A percentile compares a stretch with the other conserved stretches of the same genome.
phyloP scores from a whole-genome alignment of 2,888 invertebrate species.

The Morpho achilles region DNA sequence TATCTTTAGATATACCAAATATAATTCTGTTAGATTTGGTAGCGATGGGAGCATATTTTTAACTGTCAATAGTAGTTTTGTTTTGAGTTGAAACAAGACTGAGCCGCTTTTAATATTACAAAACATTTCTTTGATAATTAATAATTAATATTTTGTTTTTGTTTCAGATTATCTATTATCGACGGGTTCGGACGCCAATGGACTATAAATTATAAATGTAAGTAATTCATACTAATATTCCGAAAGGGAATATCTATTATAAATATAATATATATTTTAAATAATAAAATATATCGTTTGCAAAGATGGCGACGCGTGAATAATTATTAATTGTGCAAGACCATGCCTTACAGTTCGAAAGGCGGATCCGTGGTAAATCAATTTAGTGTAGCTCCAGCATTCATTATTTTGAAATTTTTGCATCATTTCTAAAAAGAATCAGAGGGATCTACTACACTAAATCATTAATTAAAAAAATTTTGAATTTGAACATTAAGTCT shows the following conservation, averaged over 20 bases:
- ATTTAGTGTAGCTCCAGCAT: constrained; percentile 5
- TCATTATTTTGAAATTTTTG: constrained; percentile 28
- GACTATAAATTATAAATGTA: constrained; percentile 60
- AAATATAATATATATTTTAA: no score
- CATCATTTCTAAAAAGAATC: constrained; percentile 37
- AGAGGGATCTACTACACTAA: constrained; percentile 18
- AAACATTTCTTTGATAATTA: no score
- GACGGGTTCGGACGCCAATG: constrained; percentile 38
- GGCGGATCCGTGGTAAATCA: constrained; percentile 19
- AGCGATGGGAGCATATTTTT: no score
- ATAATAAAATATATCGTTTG: constrained; percentile 6
- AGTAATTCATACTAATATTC: constrained; percentile 29
- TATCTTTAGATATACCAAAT: no score
- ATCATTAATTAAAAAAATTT: no score
- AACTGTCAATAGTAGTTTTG: no score
- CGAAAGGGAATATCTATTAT: no score
- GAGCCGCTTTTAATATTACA: not conserved
- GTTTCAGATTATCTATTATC: constrained; percentile 46
- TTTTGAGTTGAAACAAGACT: not conserved
- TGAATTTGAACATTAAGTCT: no score
- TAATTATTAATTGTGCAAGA: constrained; percentile 22
- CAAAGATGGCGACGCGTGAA: constrained; percentile 19
- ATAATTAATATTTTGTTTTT: constrained; percentile 23
- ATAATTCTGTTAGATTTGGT: no score
- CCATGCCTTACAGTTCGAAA: constrained; percentile 10